Percentiles rank a stretch among this genome's conserved stretches.
Conservation (phyloP, 2,888 invertebrate genomes). For the Ophraella communa region DNA sequence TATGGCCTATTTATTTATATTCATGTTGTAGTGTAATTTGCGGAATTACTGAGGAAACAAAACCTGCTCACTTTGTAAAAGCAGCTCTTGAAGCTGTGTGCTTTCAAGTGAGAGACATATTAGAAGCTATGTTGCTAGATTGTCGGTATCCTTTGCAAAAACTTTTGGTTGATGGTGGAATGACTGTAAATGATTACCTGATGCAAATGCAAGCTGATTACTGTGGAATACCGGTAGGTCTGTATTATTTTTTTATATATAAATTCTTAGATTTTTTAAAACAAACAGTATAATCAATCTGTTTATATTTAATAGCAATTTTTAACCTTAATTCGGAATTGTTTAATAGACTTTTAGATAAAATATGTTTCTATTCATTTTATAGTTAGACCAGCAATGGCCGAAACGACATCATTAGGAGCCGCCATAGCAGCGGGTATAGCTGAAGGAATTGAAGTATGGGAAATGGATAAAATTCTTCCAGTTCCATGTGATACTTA, state of each 20-base stretch:
- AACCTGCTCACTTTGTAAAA: constrained; percentile 81
- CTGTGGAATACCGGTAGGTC: constrained; percentile 82
- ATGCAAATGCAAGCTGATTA: constrained; percentile 95
- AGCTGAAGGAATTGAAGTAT: constrained; percentile 75
- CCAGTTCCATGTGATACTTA: constrained; percentile 79
- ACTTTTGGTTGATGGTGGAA: constrained; percentile 91
- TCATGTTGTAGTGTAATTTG: constrained; percentile 73
- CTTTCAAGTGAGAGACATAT: constrained; percentile 87
- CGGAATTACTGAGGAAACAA: constrained; percentile 83
- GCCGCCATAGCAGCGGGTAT: constrained; percentile 89
- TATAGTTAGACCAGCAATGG: constrained; percentile 87
- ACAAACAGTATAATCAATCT: too few species aligned
- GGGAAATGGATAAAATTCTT: constrained; percentile 71
- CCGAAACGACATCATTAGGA: constrained; percentile 91
- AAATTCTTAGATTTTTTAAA: too few species aligned
- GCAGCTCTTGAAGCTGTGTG: constrained; percentile 96
- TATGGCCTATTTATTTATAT: too few species aligned
- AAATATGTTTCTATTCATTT: not conserved
- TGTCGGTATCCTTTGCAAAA: constrained; percentile 75
- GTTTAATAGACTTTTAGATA: too few species aligned
- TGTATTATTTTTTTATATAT: constrained; percentile 37
- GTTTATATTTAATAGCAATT: too few species aligned
- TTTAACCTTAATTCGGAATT: too few species aligned
- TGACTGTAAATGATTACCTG: constrained; percentile 84
- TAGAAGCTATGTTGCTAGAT: constrained; percentile 83